Conservation (phyloP, 2,113 vertebrate genomes). For the Malurus melanocephalus region DNA sequence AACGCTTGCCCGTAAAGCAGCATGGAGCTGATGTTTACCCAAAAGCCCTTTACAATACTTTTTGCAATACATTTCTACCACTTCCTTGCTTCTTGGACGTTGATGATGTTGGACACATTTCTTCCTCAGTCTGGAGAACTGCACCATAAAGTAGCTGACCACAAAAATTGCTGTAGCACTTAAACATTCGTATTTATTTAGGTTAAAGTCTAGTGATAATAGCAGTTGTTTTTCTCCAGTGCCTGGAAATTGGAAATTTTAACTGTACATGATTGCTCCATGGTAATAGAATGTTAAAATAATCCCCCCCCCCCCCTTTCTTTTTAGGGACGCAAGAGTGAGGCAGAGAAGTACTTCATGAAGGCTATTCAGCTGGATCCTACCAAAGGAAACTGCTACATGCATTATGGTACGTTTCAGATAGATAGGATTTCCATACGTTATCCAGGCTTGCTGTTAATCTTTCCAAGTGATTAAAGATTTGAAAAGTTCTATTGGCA, state of each 20-base stretch:
- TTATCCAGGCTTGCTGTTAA: slow-evolving; percentile 23
- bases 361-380: slow-evolving; percentile 96
- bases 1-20: neutral
- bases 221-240: slow-evolving; percentile 1
- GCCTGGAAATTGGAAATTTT: neutral
- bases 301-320: neutral
- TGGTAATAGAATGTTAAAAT: neutral
- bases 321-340: slow-evolving; percentile 88
- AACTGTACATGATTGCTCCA: neutral
- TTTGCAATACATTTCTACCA: neutral
- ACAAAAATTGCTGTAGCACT: neutral
- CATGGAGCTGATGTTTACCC: neutral
- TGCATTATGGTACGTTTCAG: slow-evolving; percentile 92
- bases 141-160: neutral
- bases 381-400: slow-evolving; percentile 97
- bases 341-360: slow-evolving; percentile 93
- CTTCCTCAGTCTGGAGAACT: neutral
- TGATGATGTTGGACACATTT: neutral
- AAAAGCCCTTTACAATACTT: neutral
- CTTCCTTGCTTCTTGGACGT: neutral
- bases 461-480: slow-evolving; percentile 21
- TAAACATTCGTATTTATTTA: neutral
- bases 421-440: neutral
- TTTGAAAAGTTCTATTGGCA: slow-evolving; percentile 5
- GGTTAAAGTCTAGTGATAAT: neutral